Evolutionary conservation across 2,797 vertebrate species (phyloP).

Genomic region (Liparis tanakae): DNA sequence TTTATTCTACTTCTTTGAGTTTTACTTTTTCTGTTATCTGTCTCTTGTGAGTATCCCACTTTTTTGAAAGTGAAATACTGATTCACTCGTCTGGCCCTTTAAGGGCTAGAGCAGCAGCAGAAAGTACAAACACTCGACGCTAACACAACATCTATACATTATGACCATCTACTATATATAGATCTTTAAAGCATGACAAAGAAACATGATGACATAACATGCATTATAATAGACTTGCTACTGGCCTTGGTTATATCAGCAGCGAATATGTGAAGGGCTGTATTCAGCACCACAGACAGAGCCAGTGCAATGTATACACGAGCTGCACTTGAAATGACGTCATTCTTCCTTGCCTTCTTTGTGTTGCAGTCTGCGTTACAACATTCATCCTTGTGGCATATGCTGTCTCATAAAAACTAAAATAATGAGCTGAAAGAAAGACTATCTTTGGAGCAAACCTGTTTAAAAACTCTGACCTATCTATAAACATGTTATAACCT

Average conservation of each 20-base stretch:
- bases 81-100: neutral
- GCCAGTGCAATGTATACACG: conserved; percentile 14
- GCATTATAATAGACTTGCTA: neutral
- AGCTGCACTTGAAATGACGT: conserved; percentile 14
- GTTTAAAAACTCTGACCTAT: conserved; percentile 32
- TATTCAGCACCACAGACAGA: conserved; percentile 70
- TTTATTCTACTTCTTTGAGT: neutral
- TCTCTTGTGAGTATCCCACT: neutral
- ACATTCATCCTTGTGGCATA: conserved; percentile 29
- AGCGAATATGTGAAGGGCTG: neutral
- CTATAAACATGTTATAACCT: conserved; percentile 36
- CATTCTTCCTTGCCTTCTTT: conserved; percentile 14
- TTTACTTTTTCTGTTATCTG: neutral
- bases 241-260: neutral
- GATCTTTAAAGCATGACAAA: neutral
- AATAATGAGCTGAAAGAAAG: conserved; percentile 33
- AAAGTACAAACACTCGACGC: neutral
- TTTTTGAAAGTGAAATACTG: neutral
- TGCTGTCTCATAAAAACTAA: conserved; percentile 39
- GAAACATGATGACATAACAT: neutral
- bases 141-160: neutral
- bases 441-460: conserved; percentile 46
- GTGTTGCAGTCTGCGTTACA: conserved; percentile 12
- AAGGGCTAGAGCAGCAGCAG: neutral
- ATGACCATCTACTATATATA: neutral